phyloP scores from a whole-genome alignment of 1,140 invertebrate genomes.

The Macrosteles quadrilineatus region DNA sequence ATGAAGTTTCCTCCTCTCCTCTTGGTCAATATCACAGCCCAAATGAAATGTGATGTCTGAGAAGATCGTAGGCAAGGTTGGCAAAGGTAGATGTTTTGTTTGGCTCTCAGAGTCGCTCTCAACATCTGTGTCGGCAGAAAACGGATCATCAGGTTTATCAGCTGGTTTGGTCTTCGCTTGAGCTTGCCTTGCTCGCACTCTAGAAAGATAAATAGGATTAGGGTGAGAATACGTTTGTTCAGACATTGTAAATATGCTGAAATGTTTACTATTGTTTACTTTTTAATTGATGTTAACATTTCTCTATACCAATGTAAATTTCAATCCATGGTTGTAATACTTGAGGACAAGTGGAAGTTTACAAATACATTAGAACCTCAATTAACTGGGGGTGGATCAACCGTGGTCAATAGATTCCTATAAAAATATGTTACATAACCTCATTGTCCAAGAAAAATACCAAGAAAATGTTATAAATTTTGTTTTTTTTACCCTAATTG shows the following conservation, averaged over 20 bases:
- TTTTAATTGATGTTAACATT: not conserved
- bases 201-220: not conserved
- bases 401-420: no score
- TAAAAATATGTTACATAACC: not conserved
- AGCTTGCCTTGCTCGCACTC: not conserved
- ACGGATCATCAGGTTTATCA: not conserved
- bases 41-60: conserved; percentile 31
- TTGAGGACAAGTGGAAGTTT: not conserved
- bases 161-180: not conserved
- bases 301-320: not conserved
- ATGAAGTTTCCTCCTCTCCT: conserved; percentile 25
- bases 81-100: conserved; percentile 14
- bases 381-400: no score
- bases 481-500: no score
- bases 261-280: not conserved
- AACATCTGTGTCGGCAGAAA: conserved; percentile 36
- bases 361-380: not conserved
- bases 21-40: conserved; percentile 19
- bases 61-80: conserved; percentile 33
- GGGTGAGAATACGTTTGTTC: no score
- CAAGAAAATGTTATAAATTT: no score
- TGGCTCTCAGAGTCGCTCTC: conserved; percentile 32
- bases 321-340: not conserved
- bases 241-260: not conserved
- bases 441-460: no score